Percentiles rank a stretch among this genome's conserved stretches.
Evolutionary conservation across 2,113 vertebrate species (phyloP).

Genomic region (human): GRCh38 chr2:4466001-4466500

Average conservation of each 20-base stretch:
- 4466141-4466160: neutral
- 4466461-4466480: too few relatives aligned
- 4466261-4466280: neutral
- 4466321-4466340: neutral
- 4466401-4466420: neutral
- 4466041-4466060: neutral
- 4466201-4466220: neutral
- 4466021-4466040: neutral
- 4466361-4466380: neutral
- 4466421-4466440: neutral
- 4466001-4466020: neutral
- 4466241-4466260: neutral
- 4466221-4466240: neutral
- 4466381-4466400: neutral
- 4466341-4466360: neutral
- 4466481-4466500: neutral
- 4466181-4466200: neutral
- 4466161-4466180: too few relatives aligned
- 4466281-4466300: neutral
- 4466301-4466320: neutral
- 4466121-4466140: too few relatives aligned
- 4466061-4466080: neutral
- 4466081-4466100: neutral
- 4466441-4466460: neutral
- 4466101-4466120: neutral